Conservation (phyloP, 2,888 invertebrate species). For the Tuta absoluta region DNA sequence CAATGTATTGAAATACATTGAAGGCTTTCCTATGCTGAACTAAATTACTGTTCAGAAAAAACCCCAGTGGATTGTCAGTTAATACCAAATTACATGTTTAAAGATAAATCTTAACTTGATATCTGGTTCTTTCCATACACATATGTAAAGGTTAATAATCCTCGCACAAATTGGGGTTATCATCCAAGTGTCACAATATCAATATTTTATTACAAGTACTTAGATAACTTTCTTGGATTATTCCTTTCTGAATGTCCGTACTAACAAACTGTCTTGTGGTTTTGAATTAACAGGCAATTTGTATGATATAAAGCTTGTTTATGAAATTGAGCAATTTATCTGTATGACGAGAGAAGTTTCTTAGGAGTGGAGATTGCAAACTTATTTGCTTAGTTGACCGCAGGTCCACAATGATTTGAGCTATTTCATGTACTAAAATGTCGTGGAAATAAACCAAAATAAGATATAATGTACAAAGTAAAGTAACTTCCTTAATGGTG, state of each 20-base stretch:
- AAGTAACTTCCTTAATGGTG: too few relatives aligned
- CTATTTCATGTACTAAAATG: background rate
- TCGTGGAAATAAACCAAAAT: too few relatives aligned
- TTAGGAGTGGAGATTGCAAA: background rate
- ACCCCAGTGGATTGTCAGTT: background rate
- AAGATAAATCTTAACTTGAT: background rate
- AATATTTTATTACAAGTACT: background rate
- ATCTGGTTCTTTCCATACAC: background rate
- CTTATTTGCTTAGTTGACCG: conserved; percentile 1
- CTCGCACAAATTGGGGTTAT: conserved; percentile 28
- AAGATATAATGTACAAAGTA: too few relatives aligned
- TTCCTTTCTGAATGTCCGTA: conserved; percentile 8
- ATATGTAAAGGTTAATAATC: conserved; percentile 25
- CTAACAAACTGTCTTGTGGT: conserved; percentile 1
- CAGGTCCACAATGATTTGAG: background rate
- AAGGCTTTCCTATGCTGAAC: background rate
- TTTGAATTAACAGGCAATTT: conserved; percentile 55
- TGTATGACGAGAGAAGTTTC: background rate
- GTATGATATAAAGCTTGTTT: conserved; percentile 4
- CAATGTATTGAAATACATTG: background rate
- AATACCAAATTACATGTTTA: background rate
- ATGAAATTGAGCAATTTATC: conserved; percentile 1
- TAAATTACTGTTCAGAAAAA: background rate
- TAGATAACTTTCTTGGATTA: conserved; percentile 12
- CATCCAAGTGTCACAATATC: conserved; percentile 14